Base-by-base conservation (phyloP, 2,797 vertebrate genomes). In the Loris lydekkerianus region DNA sequence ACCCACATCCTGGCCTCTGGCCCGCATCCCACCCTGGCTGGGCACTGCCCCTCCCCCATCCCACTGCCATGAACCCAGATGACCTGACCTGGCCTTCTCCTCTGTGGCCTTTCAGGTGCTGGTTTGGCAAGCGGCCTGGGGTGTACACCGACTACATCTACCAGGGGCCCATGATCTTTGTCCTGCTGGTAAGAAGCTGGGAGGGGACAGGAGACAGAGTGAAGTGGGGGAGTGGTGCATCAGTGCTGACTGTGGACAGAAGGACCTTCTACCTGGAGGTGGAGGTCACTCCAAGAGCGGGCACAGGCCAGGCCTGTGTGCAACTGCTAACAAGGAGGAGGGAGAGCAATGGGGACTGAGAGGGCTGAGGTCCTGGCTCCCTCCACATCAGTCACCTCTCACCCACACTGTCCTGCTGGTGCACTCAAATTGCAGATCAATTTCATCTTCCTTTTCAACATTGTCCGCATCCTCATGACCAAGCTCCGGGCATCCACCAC, bases 121-220 rank as follows among this genome's bases (percentile, higher is more conserved):
- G 99, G 99, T 99, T 99, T 97, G 99, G 99, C 96, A 99, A 99
- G 98, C 98, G 98, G 88, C 98, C 99, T 0, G 99, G 99, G 31
- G 98, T 99, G 10, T 99, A 99, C 94, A 99, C 99, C 0, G 99
- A 99, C 97, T 99, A 99, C 97, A 99, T 99, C 98, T 99, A 99
- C 98, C 99, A 99, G 96, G 99, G 99, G 2, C 99, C 99, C 89
- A 99, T 99, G 99, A 99, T 99, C 75, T 98, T 99, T 23, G 99
- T 99, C 96, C 97, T 99, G 21, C 98, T 99, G 99, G 99, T 99
- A 98, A 99, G 98, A 93, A 82, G 86, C 69, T 63, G 56, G 56
- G 46, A 1, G n/a, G 60, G 34, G 76, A 23, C 27, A 10, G 49
- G 37, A 73, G 60, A 46, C 29, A 17, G 67, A 73, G 34, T 23